Conservation (phyloP, 2,797 vertebrate genomes). For the Myotis findleyi region DNA sequence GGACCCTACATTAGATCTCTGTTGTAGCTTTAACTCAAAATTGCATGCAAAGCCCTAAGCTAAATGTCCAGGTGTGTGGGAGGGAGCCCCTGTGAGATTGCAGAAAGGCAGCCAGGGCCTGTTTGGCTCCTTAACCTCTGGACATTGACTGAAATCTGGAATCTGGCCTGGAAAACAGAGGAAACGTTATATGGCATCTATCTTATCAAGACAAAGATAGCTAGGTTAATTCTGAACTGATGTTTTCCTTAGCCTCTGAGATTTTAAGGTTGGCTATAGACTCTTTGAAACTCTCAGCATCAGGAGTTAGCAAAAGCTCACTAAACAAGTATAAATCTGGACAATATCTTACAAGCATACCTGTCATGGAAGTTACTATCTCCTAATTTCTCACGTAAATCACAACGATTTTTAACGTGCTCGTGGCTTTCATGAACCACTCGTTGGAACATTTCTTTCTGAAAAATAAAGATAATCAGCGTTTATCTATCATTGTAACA, state of each 20-base stretch:
- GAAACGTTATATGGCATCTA: background rate
- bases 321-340: background rate
- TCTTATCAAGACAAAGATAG: background rate
- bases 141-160: background rate
- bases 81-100: background rate
- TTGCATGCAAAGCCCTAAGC: background rate
- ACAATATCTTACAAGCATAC: conserved; percentile 60
- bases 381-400: conserved; percentile 70
- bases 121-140: background rate
- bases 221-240: background rate
- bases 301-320: background rate
- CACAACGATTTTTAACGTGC: conserved; percentile 68
- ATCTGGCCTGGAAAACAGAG: background rate
- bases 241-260: background rate
- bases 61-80: background rate
- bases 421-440: conserved; percentile 48
- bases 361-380: conserved; percentile 73
- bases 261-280: background rate
- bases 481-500: background rate
- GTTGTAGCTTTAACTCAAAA: background rate
- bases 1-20: background rate
- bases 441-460: conserved; percentile 79
- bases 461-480: conserved; percentile 10
- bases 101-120: background rate
- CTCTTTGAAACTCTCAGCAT: background rate